These are phyloP conservation scores for Drosophila funebris DNA, from an alignment of 1,140 invertebrate species.

Conservation along the genomic window DNA sequence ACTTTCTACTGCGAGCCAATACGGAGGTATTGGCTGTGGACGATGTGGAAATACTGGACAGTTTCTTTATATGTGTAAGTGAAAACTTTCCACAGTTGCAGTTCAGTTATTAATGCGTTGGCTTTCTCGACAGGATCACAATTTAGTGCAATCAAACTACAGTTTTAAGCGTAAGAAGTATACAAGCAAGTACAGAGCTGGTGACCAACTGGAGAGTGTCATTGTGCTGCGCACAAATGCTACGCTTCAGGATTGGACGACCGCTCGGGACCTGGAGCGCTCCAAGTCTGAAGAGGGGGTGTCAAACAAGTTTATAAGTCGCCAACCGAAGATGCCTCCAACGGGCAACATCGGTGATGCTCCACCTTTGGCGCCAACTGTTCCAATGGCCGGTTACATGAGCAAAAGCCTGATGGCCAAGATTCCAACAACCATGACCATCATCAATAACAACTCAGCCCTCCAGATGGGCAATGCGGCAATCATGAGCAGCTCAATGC, in stretches of 20 bases:
- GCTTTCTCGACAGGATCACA: conserved; percentile 67
- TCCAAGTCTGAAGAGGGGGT: conserved; percentile 51
- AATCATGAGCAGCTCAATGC: conserved; percentile 46
- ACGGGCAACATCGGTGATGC: conserved; percentile 19
- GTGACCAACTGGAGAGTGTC: conserved; percentile 77
- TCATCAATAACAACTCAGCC: conserved; percentile 68
- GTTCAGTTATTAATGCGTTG: neutral
- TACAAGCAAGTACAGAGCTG: conserved; percentile 65
- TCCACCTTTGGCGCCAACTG: neutral
- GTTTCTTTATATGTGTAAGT: conserved; percentile 84
- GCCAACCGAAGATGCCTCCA: conserved; percentile 22
- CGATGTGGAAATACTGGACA: conserved; percentile 80
- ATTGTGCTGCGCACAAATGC: conserved; percentile 80
- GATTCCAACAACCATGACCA: conserved; percentile 79
- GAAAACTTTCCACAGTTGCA: neutral
- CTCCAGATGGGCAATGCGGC: conserved; percentile 26
- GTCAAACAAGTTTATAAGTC: conserved; percentile 52
- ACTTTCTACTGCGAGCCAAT: conserved; percentile 77
- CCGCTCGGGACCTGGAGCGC: conserved; percentile 66
- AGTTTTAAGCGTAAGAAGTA: conserved; percentile 83
- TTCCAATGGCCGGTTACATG: conserved; percentile 50
- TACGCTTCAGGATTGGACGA: conserved; percentile 63
- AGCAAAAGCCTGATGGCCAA: conserved; percentile 72
- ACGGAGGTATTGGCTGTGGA: conserved; percentile 66
- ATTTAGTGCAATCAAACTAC: conserved; percentile 83